These are phyloP conservation scores for Pseudoatta argentina DNA, from an alignment of 1,140 invertebrate genomes.

Conservation along the genomic window DNA sequence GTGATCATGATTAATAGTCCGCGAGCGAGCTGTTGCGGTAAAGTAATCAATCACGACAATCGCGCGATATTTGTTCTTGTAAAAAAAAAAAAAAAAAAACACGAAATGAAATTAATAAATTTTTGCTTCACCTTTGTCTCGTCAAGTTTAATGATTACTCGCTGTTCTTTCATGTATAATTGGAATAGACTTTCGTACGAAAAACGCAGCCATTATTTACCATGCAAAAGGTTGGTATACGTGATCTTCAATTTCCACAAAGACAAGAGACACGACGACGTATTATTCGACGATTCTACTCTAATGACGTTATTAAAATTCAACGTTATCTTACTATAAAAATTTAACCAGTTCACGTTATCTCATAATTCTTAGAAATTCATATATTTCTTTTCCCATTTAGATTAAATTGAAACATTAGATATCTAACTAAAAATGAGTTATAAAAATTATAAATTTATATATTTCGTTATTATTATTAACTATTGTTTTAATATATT, in stretches of 20 bases:
- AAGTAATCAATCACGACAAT: background rate
- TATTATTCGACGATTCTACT: too few relatives aligned
- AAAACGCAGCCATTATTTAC: background rate
- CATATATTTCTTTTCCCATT: background rate
- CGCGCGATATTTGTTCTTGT: background rate
- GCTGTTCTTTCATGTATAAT: background rate
- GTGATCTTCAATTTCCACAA: too few relatives aligned
- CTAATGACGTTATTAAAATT: background rate
- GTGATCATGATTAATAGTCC: background rate
- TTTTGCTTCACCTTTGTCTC: background rate
- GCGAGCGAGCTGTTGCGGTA: background rate
- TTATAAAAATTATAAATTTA: background rate
- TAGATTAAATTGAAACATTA: background rate
- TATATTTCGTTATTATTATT: background rate
- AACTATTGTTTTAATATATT: background rate
- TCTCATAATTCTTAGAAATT: background rate
- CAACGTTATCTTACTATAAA: background rate
- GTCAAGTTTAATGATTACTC: background rate
- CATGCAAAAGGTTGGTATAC: too few relatives aligned
- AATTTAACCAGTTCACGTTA: background rate
- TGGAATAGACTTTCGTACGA: too few relatives aligned
- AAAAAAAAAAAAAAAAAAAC: constrained; percentile 4
- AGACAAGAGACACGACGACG: too few relatives aligned
- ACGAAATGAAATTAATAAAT: background rate
- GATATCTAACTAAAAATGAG: background rate